Conservation (phyloP, 2,888 invertebrate genomes). For the Thera obeliscata region DNA sequence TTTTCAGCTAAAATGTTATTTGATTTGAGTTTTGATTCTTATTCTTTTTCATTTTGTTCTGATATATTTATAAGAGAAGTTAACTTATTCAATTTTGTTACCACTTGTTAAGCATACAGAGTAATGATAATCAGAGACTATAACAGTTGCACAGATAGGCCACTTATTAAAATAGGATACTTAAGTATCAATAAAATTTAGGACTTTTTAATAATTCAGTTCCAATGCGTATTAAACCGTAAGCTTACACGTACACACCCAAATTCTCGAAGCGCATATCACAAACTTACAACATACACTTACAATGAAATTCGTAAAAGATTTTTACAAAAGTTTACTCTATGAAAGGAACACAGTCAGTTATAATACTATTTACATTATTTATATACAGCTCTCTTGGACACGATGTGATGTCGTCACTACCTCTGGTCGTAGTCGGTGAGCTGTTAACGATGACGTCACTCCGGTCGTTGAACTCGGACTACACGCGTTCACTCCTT, state of each 20-base stretch:
- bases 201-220: not conserved
- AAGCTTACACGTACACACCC: constrained; percentile 20
- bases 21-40: not conserved
- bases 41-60: too few species aligned
- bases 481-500: constrained; percentile 86
- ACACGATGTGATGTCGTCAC: constrained; percentile 94
- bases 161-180: not conserved
- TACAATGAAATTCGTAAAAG: constrained; percentile 50
- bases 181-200: not conserved
- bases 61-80: too few species aligned
- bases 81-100: too few species aligned
- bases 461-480: constrained; percentile 82
- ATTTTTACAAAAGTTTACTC: constrained; percentile 55
- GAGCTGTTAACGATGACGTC: constrained; percentile 91
- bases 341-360: constrained; percentile 68
- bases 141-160: constrained; percentile 6
- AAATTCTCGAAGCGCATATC: constrained; percentile 49
- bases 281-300: constrained; percentile 49
- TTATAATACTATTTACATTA: constrained; percentile 58
- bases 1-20: not conserved
- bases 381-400: constrained; percentile 93
- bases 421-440: constrained; percentile 92
- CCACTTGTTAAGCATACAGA: not conserved
- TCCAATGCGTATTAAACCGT: constrained; percentile 8
- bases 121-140: constrained; percentile 2